phyloP scores from a whole-genome alignment of 1,140 invertebrate genomes.

The Anastrepha ludens region DNA sequence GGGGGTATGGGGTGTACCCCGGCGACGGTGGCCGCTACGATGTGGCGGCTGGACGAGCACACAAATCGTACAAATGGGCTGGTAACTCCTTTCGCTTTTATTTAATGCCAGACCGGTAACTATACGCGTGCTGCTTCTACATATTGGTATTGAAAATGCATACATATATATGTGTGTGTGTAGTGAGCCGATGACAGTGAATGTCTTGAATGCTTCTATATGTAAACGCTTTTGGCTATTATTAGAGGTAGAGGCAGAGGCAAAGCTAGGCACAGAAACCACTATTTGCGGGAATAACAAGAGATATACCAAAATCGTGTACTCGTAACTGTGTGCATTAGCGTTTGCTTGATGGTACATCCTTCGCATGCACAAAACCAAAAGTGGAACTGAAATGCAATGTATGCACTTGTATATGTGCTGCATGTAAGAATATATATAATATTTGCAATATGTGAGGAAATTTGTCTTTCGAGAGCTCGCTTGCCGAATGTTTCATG shows the following conservation, averaged over 20 bases:
- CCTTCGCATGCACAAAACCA: background rate
- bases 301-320: background rate
- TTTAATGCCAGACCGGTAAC: background rate
- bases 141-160: background rate
- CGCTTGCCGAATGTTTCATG: background rate
- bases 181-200: background rate
- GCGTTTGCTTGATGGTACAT: background rate
- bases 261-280: background rate
- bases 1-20: background rate
- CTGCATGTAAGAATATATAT: constrained; percentile 7
- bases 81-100: constrained; percentile 42
- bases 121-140: no score
- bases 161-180: background rate
- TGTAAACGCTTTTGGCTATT: constrained; percentile 49
- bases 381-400: constrained; percentile 3
- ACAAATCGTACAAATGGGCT: background rate
- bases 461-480: constrained; percentile 1
- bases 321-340: background rate
- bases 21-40: background rate
- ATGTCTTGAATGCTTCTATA: constrained; percentile 13
- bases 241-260: background rate
- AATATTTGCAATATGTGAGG: background rate
- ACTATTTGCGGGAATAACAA: background rate
- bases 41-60: background rate
- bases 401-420: background rate